Percentiles rank a stretch among this genome's conserved stretches.
These are phyloP conservation scores for Drosophila neutralis DNA, from an alignment of 2,888 invertebrate genomes.

Conservation along the genomic window DNA sequence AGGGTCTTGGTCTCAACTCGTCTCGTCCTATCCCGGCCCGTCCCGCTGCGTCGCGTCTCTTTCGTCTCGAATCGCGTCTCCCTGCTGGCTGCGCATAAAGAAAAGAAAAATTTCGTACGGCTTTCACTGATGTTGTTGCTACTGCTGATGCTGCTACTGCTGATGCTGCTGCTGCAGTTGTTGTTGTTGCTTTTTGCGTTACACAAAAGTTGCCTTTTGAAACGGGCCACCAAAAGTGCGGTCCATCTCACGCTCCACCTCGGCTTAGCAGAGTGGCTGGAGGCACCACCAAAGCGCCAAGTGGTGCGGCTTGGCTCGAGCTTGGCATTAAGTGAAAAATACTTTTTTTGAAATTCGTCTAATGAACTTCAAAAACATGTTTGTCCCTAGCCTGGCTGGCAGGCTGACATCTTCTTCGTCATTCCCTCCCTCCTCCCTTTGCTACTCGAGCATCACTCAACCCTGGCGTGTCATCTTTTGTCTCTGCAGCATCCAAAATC, in stretches of 20 bases:
- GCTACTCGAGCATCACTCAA: constrained; percentile 25
- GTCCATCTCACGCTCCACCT: constrained; percentile 22
- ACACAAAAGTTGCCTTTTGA: constrained; percentile 69
- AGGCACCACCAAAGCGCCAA: constrained; percentile 55
- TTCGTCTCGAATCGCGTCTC: constrained; percentile 27
- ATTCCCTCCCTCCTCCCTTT: not conserved
- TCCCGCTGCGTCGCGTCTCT: constrained; percentile 13
- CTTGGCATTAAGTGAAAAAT: constrained; percentile 79
- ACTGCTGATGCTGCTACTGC: constrained; percentile 7
- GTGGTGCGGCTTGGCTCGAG: constrained; percentile 65
- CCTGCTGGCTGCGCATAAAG: constrained; percentile 73
- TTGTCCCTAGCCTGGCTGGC: constrained; percentile 65
- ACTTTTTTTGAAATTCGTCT: constrained; percentile 78
- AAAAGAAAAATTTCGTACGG: constrained; percentile 80
- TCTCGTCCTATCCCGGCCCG: constrained; percentile 39
- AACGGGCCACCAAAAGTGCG: constrained; percentile 66
- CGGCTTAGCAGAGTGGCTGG: constrained; percentile 18
- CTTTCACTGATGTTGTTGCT: constrained; percentile 52
- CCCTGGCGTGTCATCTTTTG: constrained; percentile 83
- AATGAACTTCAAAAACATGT: constrained; percentile 84
- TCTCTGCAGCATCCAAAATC: constrained; percentile 68
- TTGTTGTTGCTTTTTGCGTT: constrained; percentile 41
- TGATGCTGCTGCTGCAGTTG: constrained; percentile 40
- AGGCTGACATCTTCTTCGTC: constrained; percentile 55
- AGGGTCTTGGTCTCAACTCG: constrained; percentile 73